phyloP scores from a whole-genome alignment of 2,113 vertebrate genomes.

The Pyxicephalus adspersus region DNA sequence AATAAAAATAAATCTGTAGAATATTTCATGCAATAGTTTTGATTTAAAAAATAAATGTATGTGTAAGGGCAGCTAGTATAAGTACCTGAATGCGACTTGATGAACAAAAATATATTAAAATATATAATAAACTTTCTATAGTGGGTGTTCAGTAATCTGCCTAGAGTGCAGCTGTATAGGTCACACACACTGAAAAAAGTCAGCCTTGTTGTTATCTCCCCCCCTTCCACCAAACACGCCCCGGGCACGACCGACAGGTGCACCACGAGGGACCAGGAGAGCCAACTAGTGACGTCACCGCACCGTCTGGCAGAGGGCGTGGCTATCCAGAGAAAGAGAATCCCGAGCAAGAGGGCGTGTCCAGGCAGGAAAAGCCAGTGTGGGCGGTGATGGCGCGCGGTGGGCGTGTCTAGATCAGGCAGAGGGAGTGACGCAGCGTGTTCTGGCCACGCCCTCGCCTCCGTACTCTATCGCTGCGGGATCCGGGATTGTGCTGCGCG shows the following conservation, averaged over 20 bases:
- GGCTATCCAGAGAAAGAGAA: neutral
- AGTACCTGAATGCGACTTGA: too few species aligned
- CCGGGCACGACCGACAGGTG: neutral
- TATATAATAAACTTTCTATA: too few species aligned
- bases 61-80: too few species aligned
- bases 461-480: slow-evolving; percentile 17
- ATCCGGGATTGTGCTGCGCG: neutral
- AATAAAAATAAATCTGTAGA: too few species aligned
- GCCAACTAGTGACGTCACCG: neutral
- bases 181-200: too few species aligned
- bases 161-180: too few species aligned
- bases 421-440: slow-evolving; percentile 45
- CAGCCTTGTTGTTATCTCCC: too few species aligned
- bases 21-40: too few species aligned
- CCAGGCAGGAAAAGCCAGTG: neutral
- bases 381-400: neutral
- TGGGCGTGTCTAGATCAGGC: slow-evolving; percentile 1
- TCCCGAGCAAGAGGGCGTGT: neutral
- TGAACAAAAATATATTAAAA: too few species aligned
- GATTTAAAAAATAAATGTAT: too few species aligned
- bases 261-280: neutral
- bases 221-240: neutral
- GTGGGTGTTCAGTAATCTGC: too few species aligned
- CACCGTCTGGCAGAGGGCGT: neutral
- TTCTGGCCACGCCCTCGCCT: slow-evolving; percentile 24